Conservation (phyloP, 2,888 invertebrate genomes). For the Dione juno region DNA sequence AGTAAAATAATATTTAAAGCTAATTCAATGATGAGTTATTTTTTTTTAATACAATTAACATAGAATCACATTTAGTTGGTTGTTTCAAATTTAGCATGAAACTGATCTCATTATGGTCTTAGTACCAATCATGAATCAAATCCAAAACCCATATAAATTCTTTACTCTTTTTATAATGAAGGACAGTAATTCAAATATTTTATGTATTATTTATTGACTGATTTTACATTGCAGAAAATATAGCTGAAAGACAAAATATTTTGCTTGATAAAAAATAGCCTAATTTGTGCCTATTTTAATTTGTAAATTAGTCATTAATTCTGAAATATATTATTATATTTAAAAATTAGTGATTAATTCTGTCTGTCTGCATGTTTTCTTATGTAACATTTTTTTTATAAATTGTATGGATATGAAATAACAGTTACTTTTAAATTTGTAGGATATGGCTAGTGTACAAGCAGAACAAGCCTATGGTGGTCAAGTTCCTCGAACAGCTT, state of each 20-base stretch:
- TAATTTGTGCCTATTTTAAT: too few species aligned
- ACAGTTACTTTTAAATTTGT: conserved; percentile 54
- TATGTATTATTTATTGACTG: too few species aligned
- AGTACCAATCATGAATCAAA: background rate
- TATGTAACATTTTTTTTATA: too few species aligned
- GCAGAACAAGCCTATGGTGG: conserved; percentile 81
- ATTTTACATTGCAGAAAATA: background rate
- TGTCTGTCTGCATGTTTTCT: too few species aligned
- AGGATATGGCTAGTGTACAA: conserved; percentile 84
- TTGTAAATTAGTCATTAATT: too few species aligned
- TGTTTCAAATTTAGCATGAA: background rate
- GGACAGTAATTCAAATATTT: too few species aligned
- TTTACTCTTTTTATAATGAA: background rate
- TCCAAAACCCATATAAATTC: background rate
- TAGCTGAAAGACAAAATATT: too few species aligned
- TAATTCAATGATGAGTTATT: background rate
- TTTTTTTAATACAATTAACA: background rate
- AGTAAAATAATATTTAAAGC: background rate
- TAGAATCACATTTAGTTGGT: too few species aligned
- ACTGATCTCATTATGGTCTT: background rate
- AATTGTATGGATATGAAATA: too few species aligned
- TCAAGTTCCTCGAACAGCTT: conserved; percentile 81
- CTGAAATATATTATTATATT: too few species aligned
- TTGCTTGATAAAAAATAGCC: too few species aligned
- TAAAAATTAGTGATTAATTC: too few species aligned